Conservation (phyloP, 2,888 invertebrate species). For the Pedicia rivosa region DNA sequence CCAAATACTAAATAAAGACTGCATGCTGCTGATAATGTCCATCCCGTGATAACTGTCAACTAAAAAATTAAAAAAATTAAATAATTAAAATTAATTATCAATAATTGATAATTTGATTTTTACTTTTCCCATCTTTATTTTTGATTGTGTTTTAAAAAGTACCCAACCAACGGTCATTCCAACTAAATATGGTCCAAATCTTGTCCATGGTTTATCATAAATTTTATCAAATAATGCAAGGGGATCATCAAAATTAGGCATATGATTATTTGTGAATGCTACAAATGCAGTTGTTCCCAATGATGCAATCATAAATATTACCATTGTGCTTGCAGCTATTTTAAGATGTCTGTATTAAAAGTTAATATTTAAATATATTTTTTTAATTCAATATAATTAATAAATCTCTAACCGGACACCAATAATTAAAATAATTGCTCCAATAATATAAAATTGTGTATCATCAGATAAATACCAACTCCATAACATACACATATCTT, state of each 20-base stretch:
- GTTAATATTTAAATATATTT: not conserved
- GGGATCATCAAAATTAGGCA: conserved; percentile 64
- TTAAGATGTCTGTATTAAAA: conserved; percentile 53
- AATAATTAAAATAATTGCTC: conserved; percentile 62
- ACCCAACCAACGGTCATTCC: conserved; percentile 76
- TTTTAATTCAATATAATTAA: not conserved
- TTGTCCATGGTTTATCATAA: conserved; percentile 80
- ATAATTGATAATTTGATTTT: not conserved
- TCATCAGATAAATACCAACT: conserved; percentile 83
- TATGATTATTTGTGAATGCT: conserved; percentile 61
- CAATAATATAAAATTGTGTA: conserved; percentile 72
- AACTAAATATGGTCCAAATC: conserved; percentile 68
- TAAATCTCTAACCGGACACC: conserved; percentile 40
- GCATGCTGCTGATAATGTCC: conserved; percentile 48
- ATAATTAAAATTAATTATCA: not conserved
- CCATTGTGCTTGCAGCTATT: conserved; percentile 47
- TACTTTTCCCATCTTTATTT: conserved; percentile 56
- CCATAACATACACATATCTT: conserved; percentile 85
- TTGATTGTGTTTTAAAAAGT: conserved; percentile 65
- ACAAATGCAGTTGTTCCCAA: conserved; percentile 67
- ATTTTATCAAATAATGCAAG: conserved; percentile 75
- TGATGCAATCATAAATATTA: conserved; percentile 54
- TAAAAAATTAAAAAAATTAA: conserved; percentile 23
- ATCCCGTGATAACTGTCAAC: conserved; percentile 49
- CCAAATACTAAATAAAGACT: conserved; percentile 64